Evolutionary conservation across 2,888 invertebrate genomes (phyloP).

Genomic region (Nasonovia ribisnigri): DNA sequence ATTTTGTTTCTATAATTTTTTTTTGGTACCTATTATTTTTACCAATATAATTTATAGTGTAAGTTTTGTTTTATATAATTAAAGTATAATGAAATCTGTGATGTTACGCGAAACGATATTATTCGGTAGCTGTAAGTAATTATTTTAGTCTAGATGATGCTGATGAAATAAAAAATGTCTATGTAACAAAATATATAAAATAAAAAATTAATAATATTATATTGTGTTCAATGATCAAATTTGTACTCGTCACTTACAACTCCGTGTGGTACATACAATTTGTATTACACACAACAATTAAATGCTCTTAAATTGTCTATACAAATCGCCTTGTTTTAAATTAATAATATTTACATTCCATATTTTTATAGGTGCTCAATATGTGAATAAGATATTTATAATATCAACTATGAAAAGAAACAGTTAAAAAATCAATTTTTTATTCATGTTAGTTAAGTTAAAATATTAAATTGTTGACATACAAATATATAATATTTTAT

Average conservation of each 20-base stretch:
- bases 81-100: constrained; percentile 61
- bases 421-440: not conserved
- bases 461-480: not conserved
- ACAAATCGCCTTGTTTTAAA: not conserved
- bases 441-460: not conserved
- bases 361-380: not conserved
- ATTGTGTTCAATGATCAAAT: not conserved
- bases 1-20: constrained; percentile 17
- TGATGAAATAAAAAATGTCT: constrained; percentile 53
- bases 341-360: not conserved
- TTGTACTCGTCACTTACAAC: not conserved
- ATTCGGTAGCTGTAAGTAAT: constrained; percentile 59
- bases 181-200: constrained; percentile 30
- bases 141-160: constrained; percentile 53
- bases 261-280: not conserved
- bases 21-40: constrained; percentile 1
- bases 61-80: constrained; percentile 61
- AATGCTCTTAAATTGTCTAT: not conserved
- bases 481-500: not conserved
- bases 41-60: constrained; percentile 23
- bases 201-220: not conserved
- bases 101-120: constrained; percentile 60
- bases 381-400: not conserved
- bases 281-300: not conserved
- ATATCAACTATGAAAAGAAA: not conserved